These are phyloP conservation scores for Stratiomys singularior DNA, from an alignment of 2,888 invertebrate genomes.

Conservation along the genomic window DNA sequence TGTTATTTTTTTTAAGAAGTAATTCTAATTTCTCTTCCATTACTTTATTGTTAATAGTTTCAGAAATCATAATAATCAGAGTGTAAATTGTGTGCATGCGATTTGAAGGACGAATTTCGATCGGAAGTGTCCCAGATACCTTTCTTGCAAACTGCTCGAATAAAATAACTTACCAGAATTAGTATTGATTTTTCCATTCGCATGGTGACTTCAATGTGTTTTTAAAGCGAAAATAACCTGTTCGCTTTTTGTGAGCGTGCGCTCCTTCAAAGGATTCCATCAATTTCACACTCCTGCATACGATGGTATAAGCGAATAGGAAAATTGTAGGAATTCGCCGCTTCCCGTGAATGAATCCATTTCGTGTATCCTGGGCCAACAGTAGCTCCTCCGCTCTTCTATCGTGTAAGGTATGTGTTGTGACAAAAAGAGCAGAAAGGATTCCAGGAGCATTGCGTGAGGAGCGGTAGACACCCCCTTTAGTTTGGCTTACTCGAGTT, in stretches of 20 bases:
- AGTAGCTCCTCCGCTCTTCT: not conserved
- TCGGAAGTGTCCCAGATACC: no score
- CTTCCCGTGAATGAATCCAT: not conserved
- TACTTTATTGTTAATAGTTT: no score
- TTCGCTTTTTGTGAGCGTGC: conserved; percentile 44
- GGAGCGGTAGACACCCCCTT: conserved; percentile 1
- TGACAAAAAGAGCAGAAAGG: conserved; percentile 10
- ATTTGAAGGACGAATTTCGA: no score
- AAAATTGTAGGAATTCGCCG: conserved; percentile 29
- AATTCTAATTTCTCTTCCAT: no score
- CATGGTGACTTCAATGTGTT: not conserved
- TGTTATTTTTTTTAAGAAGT: no score
- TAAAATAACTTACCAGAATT: conserved; percentile 29
- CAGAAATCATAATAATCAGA: no score
- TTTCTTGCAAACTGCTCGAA: conserved; percentile 47
- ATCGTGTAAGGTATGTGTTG: not conserved
- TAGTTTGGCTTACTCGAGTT: conserved; percentile 18
- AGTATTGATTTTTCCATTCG: conserved; percentile 50
- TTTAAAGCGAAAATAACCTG: conserved; percentile 48
- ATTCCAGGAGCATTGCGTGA: not conserved
- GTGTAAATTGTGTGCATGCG: no score
- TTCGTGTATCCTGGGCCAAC: not conserved
- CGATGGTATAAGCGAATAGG: not conserved
- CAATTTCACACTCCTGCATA: not conserved
- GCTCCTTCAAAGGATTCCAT: conserved; percentile 13